A percentile compares a stretch with the other conserved stretches of the same genome.
phyloP scores from a whole-genome alignment of 2,888 invertebrate genomes.

The Xanthia icteritia region DNA sequence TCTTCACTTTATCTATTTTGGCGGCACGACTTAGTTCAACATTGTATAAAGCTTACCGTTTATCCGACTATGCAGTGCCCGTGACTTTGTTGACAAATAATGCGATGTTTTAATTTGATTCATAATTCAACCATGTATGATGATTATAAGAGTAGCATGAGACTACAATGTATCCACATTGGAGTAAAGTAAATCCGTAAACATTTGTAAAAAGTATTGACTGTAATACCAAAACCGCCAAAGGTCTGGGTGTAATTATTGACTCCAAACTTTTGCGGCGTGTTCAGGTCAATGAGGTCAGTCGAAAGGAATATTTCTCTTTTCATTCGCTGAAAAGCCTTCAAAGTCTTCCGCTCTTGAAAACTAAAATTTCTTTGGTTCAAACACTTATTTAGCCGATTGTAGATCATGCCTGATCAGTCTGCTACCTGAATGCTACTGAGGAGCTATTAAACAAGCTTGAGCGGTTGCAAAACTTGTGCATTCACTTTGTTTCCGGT shows the following conservation, averaged over 20 bases:
- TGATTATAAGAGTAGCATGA: background rate
- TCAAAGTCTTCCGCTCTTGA: background rate
- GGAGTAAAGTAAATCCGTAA: background rate
- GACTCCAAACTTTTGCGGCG: background rate
- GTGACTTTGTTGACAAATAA: background rate
- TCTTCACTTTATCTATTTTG: constrained; percentile 53
- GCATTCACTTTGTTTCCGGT: background rate
- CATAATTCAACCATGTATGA: background rate
- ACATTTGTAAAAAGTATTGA: background rate
- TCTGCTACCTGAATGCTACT: background rate
- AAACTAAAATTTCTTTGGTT: background rate
- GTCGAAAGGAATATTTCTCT: background rate
- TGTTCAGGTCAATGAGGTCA: background rate
- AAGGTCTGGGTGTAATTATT: background rate
- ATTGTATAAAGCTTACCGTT: background rate
- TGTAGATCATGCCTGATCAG: background rate
- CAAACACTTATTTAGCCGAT: background rate
- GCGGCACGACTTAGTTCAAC: constrained; percentile 9
- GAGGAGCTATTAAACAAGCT: constrained; percentile 1
- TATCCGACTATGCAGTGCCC: background rate
- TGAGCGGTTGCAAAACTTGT: constrained; percentile 1
- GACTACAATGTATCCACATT: background rate
- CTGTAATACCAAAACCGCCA: background rate
- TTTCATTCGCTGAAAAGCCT: background rate
- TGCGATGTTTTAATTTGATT: background rate